These are phyloP conservation scores for Didymodactylos carnosus DNA, from an alignment of 2,888 invertebrate genomes.

Conservation along the genomic window DNA sequence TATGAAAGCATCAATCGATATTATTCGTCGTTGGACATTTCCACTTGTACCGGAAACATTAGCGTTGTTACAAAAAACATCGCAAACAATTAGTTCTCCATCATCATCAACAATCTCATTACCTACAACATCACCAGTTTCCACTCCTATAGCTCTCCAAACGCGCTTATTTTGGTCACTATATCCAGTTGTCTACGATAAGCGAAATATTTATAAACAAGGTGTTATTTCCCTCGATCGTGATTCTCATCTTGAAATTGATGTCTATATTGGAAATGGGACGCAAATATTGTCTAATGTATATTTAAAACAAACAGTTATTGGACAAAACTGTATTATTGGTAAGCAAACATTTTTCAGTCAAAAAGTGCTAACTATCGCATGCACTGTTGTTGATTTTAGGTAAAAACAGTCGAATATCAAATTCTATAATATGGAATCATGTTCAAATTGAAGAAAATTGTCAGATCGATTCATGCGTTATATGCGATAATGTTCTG, in stretches of 20 bases:
- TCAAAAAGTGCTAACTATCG: too few species aligned
- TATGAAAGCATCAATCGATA: neutral
- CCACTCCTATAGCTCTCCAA: too few species aligned
- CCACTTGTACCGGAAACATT: neutral
- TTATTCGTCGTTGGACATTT: neutral
- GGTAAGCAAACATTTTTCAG: too few species aligned
- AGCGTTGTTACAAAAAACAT: neutral
- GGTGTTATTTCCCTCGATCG: neutral
- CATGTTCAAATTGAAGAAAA: neutral
- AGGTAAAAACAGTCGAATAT: conserved; percentile 3
- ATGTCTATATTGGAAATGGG: conserved; percentile 3
- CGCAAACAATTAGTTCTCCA: neutral
- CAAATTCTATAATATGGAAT: conserved; percentile 6
- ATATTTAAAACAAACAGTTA: neutral
- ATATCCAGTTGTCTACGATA: neutral
- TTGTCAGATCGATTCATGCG: neutral
- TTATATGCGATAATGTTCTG: neutral
- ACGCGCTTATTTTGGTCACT: too few species aligned
- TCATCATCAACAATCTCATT: neutral
- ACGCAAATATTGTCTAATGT: neutral
- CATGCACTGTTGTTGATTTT: too few species aligned
- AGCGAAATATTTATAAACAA: neutral
- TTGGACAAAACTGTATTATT: conserved; percentile 1
- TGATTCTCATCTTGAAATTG: neutral
- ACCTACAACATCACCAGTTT: neutral